phyloP scores from a whole-genome alignment of 2,113 vertebrate species.

The Dendrocopos noguchii region DNA sequence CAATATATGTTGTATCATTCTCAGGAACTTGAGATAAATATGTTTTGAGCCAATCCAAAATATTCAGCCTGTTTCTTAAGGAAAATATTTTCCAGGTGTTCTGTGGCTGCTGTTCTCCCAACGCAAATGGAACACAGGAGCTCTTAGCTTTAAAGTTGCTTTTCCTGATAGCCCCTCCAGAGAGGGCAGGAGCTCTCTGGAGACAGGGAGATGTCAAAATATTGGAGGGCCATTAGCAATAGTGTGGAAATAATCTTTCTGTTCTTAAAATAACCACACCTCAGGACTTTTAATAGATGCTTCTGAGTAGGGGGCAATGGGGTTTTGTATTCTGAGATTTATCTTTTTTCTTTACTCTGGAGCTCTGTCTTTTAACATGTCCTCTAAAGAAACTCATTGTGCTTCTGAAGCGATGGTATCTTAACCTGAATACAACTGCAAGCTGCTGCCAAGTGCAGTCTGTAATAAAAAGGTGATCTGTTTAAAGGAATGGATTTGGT shows the following conservation, averaged over 20 bases:
- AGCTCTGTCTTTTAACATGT: background rate
- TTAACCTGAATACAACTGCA: background rate
- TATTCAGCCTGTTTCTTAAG: background rate
- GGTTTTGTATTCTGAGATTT: background rate
- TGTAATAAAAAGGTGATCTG: background rate
- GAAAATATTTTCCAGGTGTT: background rate
- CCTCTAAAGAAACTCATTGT: background rate
- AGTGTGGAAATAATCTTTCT: background rate
- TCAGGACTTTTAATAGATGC: background rate
- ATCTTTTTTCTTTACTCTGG: background rate
- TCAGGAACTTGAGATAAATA: background rate
- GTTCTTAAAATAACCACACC: background rate
- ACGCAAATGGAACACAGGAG: background rate
- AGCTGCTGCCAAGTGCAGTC: background rate
- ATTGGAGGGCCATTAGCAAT: background rate
- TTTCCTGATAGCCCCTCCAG: background rate
- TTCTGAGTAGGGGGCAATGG: background rate
- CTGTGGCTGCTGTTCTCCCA: background rate
- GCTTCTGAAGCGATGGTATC: background rate
- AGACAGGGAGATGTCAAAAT: background rate
- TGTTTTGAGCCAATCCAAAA: background rate
- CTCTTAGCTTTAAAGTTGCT: background rate
- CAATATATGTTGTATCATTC: background rate
- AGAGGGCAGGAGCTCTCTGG: background rate
- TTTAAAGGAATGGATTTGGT: constrained; percentile 3